phyloP scores from a whole-genome alignment of 1,140 invertebrate species.

The Stegodyphus mimosarum region DNA sequence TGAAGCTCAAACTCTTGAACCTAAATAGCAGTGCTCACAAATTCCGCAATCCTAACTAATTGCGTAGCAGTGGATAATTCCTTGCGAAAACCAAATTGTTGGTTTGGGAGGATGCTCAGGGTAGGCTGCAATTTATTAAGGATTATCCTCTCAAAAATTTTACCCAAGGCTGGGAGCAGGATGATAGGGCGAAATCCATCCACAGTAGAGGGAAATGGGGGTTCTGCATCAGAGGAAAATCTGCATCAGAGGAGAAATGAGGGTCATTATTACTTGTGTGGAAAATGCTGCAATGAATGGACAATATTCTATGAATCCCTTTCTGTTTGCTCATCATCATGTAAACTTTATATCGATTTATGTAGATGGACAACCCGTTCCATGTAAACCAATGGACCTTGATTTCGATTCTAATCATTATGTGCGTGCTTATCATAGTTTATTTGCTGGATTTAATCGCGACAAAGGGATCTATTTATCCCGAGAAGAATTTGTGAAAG shows the following conservation, averaged over 20 bases:
- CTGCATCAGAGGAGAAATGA: too few species aligned
- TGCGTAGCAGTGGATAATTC: too few species aligned
- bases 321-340: slow-evolving; percentile 12
- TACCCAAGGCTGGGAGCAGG: too few species aligned
- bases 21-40: too few species aligned
- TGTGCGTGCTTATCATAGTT: slow-evolving; percentile 13
- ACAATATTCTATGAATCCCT: neutral
- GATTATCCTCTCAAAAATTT: too few species aligned
- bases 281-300: neutral
- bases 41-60: too few species aligned
- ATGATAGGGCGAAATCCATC: too few species aligned
- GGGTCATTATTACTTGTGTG: slow-evolving; percentile 8
- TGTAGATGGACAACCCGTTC: slow-evolving; percentile 11
- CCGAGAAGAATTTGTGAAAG: slow-evolving; percentile 1
- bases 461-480: neutral
- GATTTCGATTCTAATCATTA: slow-evolving; percentile 5
- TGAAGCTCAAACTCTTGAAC: too few species aligned
- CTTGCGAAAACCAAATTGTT: too few species aligned
- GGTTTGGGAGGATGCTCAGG: too few species aligned
- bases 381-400: neutral
- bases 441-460: neutral
- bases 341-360: slow-evolving; percentile 2
- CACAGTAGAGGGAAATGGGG: neutral
- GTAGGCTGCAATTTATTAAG: too few species aligned
- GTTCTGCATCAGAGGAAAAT: too few species aligned